These are phyloP conservation scores for Caerostris extrusa DNA, from an alignment of 1,140 invertebrate genomes.

Conservation along the genomic window DNA sequence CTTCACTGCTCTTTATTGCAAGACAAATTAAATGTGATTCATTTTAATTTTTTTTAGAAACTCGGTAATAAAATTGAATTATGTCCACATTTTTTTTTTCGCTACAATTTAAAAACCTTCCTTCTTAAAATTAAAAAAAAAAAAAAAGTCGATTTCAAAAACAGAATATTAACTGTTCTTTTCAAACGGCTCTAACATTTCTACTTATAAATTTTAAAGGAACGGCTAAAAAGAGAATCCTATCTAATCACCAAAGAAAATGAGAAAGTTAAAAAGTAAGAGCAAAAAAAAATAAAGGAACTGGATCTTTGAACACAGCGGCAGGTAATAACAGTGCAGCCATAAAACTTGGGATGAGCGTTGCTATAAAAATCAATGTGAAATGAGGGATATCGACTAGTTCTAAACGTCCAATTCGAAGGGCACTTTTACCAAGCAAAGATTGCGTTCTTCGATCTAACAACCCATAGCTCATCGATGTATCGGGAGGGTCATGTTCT, in stretches of 20 bases:
- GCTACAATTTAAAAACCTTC: no score
- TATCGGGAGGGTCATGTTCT: background rate
- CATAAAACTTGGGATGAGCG: slow-evolving; percentile 72
- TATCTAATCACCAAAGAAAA: slow-evolving; percentile 38
- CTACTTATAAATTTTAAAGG: slow-evolving; percentile 36
- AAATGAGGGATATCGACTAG: slow-evolving; percentile 75
- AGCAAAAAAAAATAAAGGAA: background rate
- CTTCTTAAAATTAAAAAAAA: no score
- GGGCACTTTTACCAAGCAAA: slow-evolving; percentile 48
- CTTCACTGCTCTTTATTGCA: no score
- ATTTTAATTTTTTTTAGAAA: no score
- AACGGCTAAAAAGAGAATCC: background rate
- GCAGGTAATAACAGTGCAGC: slow-evolving; percentile 50
- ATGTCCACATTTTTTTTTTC: no score
- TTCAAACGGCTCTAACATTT: background rate
- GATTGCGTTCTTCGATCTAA: slow-evolving; percentile 61
- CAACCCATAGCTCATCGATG: slow-evolving; percentile 59
- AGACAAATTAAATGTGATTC: no score
- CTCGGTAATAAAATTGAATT: no score
- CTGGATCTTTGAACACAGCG: background rate
- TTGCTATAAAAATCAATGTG: slow-evolving; percentile 76
- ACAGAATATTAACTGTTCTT: background rate
- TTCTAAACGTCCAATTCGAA: slow-evolving; percentile 67
- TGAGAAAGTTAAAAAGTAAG: slow-evolving; percentile 40
- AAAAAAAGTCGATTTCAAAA: background rate